A percentile compares a stretch with the other conserved stretches of the same genome.
phyloP scores from a whole-genome alignment of 2,888 invertebrate species.

The Epinotia ramella region DNA sequence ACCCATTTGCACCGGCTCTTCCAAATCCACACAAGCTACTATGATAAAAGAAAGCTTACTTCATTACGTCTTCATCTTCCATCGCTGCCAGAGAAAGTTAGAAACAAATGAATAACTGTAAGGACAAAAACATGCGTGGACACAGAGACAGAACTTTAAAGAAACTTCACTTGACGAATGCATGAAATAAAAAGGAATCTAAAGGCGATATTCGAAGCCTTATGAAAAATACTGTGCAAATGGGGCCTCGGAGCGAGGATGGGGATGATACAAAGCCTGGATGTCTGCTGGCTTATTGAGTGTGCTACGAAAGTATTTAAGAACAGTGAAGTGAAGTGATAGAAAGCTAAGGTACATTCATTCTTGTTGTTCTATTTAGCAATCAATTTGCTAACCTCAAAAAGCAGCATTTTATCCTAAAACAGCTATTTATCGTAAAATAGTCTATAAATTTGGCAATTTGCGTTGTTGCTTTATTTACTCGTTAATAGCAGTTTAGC shows the following conservation, averaged over 20 bases:
- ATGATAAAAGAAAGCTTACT: conserved; percentile 53
- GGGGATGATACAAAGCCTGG: conserved; percentile 68
- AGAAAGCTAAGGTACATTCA: conserved; percentile 3
- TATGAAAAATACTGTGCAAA: conserved; percentile 77
- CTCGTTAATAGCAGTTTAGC: neutral
- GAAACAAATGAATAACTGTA: conserved; percentile 52
- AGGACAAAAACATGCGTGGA: conserved; percentile 82
- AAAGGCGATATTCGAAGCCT: conserved; percentile 62
- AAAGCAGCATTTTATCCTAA: neutral
- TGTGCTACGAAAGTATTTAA: conserved; percentile 8
- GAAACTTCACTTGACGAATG: conserved; percentile 56
- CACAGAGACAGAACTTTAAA: conserved; percentile 75
- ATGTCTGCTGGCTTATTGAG: conserved; percentile 70
- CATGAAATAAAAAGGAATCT: conserved; percentile 57
- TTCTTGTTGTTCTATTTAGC: neutral
- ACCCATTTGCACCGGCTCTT: conserved; percentile 80
- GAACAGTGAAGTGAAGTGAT: neutral
- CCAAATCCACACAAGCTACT: conserved; percentile 50
- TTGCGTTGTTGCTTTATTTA: neutral
- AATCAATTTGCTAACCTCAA: neutral
- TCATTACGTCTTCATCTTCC: conserved; percentile 53
- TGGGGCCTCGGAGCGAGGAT: conserved; percentile 78
- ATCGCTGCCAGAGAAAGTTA: conserved; percentile 59
- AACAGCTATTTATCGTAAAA: neutral
- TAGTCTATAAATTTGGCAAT: neutral